phyloP scores from a whole-genome alignment of 2,113 vertebrate species.

The Leptobrachium leishanense region DNA sequence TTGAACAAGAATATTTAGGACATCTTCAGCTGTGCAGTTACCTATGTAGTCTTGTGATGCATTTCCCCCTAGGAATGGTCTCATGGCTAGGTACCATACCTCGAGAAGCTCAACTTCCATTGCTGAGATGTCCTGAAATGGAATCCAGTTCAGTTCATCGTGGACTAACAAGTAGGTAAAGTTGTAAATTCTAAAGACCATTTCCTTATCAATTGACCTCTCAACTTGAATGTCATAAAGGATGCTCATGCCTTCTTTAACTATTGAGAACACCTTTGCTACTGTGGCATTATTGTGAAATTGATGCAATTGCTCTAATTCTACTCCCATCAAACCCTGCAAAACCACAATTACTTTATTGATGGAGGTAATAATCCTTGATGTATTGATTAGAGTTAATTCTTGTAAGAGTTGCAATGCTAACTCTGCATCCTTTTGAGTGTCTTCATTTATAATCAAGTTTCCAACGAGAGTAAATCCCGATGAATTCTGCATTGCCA shows the following conservation, averaged over 20 bases:
- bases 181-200: slow-evolving; percentile 50
- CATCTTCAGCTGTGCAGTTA: slow-evolving; percentile 49
- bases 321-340: slow-evolving; percentile 47
- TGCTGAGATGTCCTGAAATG: background rate
- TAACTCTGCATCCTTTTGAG: slow-evolving; percentile 1
- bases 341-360: slow-evolving; percentile 54
- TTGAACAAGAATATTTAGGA: slow-evolving; percentile 40
- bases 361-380: slow-evolving; percentile 45
- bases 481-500: background rate
- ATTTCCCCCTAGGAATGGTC: slow-evolving; percentile 49
- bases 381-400: slow-evolving; percentile 41
- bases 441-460: slow-evolving; percentile 1
- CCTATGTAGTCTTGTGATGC: background rate
- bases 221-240: slow-evolving; percentile 35
- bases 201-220: slow-evolving; percentile 47
- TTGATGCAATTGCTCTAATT: slow-evolving; percentile 49
- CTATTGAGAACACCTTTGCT: slow-evolving; percentile 47
- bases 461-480: background rate
- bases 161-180: slow-evolving; percentile 49
- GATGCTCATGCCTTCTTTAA: slow-evolving; percentile 52
- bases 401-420: background rate
- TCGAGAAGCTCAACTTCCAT: slow-evolving; percentile 44
- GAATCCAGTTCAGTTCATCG: slow-evolving; percentile 38
- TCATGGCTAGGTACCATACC: slow-evolving; percentile 44
- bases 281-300: slow-evolving; percentile 51